phyloP scores from a whole-genome alignment of 92 coral and sea anemone genomes.

The Parazoanthus swiftii region DNA sequence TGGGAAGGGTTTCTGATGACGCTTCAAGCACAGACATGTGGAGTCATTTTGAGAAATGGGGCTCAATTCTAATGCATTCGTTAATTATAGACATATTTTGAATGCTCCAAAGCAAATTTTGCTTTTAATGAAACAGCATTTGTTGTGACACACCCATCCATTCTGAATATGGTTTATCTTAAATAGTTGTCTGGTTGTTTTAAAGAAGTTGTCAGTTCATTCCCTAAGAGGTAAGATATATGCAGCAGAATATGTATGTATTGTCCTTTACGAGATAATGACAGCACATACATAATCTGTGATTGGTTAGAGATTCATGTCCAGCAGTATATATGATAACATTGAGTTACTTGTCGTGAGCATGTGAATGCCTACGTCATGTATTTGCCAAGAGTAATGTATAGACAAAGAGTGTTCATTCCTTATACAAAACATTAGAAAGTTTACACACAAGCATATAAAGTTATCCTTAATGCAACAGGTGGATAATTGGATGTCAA shows the following conservation, averaged over 20 bases:
- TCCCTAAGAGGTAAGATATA: neutral
- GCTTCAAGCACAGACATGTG: neutral
- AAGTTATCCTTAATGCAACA: neutral
- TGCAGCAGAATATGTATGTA: neutral
- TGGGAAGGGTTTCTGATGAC: neutral
- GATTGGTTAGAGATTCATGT: neutral
- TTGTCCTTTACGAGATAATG: neutral
- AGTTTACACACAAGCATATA: neutral
- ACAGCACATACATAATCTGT: neutral
- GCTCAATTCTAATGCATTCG: neutral
- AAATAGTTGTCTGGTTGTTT: neutral
- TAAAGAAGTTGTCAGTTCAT: neutral
- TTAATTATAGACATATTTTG: neutral
- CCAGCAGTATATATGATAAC: neutral
- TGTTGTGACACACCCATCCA: neutral
- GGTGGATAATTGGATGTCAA: neutral
- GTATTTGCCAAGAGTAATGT: no score
- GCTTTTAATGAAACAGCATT: neutral
- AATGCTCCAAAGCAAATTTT: neutral
- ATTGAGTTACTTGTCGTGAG: no score
- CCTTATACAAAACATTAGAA: neutral
- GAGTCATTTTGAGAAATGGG: neutral
- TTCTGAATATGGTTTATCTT: neutral
- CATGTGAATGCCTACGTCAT: no score
- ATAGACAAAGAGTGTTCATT: neutral